phyloP scores from a whole-genome alignment of 2,113 vertebrate species.

The Tachysurus fulvidraco region DNA sequence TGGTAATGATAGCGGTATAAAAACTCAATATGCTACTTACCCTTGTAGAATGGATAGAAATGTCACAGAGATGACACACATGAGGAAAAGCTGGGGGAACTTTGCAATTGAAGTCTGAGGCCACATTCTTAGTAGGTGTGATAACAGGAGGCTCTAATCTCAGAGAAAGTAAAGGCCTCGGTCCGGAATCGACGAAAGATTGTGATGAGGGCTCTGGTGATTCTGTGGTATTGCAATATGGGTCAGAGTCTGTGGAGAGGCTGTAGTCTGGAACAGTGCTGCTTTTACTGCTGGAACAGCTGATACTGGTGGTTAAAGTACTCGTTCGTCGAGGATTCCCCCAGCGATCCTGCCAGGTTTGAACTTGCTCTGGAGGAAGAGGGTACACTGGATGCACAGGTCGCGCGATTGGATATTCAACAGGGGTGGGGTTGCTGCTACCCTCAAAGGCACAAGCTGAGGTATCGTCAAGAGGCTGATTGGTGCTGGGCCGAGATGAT shows the following conservation, averaged over 20 bases:
- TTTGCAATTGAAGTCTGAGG: slow-evolving; percentile 68
- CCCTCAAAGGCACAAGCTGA: not conserved
- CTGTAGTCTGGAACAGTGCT: slow-evolving; percentile 49
- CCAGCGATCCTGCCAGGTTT: slow-evolving; percentile 54
- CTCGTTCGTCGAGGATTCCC: slow-evolving; percentile 14
- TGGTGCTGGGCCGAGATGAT: slow-evolving; percentile 23
- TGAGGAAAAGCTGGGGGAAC: slow-evolving; percentile 61
- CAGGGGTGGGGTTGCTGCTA: slow-evolving; percentile 31
- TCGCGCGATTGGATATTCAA: slow-evolving; percentile 49
- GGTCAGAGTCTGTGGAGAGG: slow-evolving; percentile 29
- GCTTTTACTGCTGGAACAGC: slow-evolving; percentile 11
- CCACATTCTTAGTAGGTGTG: slow-evolving; percentile 48
- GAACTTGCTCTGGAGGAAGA: slow-evolving; percentile 32
- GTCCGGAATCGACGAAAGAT: not conserved
- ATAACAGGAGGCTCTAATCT: slow-evolving; percentile 7
- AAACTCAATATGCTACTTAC: slow-evolving; percentile 60
- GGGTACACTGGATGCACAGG: not conserved
- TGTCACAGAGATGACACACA: slow-evolving; percentile 68
- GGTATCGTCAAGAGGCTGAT: not conserved
- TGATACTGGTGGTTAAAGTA: not conserved
- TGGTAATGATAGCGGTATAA: slow-evolving; percentile 22
- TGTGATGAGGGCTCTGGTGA: not conserved
- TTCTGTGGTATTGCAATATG: slow-evolving; percentile 26
- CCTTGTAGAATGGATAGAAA: slow-evolving; percentile 66
- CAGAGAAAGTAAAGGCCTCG: not conserved